Conservation (phyloP, 2,888 invertebrate species). For the Drosophila mayaguana region DNA sequence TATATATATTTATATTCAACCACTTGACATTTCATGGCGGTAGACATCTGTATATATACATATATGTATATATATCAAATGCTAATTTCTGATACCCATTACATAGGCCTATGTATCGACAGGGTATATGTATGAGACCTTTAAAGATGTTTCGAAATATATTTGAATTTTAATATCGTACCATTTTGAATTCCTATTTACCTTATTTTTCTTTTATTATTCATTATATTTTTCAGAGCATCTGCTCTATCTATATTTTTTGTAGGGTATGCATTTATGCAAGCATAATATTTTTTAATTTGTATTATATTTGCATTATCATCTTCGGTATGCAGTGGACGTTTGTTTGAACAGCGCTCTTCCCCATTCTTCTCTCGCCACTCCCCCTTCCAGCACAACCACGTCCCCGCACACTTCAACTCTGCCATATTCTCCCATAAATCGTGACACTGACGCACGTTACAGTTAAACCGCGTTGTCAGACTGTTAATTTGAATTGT, state of each 20-base stretch:
- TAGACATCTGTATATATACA: background rate
- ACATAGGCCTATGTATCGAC: background rate
- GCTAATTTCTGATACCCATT: background rate
- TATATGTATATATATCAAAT: background rate
- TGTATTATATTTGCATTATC: background rate
- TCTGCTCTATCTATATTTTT: background rate
- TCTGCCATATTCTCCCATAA: background rate
- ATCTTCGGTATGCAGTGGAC: constrained; percentile 34
- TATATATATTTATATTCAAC: background rate
- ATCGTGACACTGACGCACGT: constrained; percentile 56
- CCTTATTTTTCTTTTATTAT: too few species aligned
- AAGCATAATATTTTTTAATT: background rate
- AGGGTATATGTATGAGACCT: background rate
- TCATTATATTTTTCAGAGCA: too few species aligned
- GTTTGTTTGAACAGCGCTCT: background rate
- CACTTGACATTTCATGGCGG: constrained; percentile 12
- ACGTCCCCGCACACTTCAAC: background rate
- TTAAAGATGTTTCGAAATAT: background rate
- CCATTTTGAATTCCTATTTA: too few species aligned
- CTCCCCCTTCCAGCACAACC: background rate
- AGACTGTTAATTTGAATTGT: constrained; percentile 62
- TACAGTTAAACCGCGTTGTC: constrained; percentile 65
- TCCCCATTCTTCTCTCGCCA: background rate
- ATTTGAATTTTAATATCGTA: background rate
- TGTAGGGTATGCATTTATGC: background rate